Evolutionary conservation across 2,113 vertebrate species (phyloP), one percentile per base, ranked within the genome.

Genomic region (Sardina pilchardus): DNA sequence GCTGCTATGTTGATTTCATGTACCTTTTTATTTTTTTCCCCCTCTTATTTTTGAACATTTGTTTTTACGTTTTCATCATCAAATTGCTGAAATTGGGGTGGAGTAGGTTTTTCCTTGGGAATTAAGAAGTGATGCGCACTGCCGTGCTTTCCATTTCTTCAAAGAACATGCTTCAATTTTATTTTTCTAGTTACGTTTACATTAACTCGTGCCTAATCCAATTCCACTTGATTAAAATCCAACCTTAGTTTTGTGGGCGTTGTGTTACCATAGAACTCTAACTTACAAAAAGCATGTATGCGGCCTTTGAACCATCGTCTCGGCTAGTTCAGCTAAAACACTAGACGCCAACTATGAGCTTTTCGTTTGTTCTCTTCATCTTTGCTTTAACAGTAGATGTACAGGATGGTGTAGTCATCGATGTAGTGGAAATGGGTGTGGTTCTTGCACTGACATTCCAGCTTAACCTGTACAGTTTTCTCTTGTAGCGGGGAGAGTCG

Each of bases 181-280:
- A 42, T 47, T 86, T 80, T 83, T 10, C 39, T 80, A 50, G 30
- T 43, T 59, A 42, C 91, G 94, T 96, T 97, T 94, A 93, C 93
- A 90, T 93, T 93, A 87, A 96, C 93, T 94, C 92, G 94, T 91
- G 94, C 96, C 95, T 97, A 94, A 95, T 95, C 71, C 71, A 78
- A 78, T 78, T 96, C 94, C 91, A 91, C 91, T 94, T 87, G 85
- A 90, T 89, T 86, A 86, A 87, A 90, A 90, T 78, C 36, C 26
- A 63, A 80, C 43, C 90, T 80, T 82, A 85, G 86, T 89, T 88
- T 45, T 53, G 87, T 43, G 19, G 86, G 80, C 48, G 16, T 42
- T 44, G 85, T 71, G 86, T 92, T 89, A 86, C 90, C 89, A 84
- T 85, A 47, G 48, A 89, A 90, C 90, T 90, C 91, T 93, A 87